phyloP scores from a whole-genome alignment of 2,113 vertebrate genomes.

The Acrocephalus arundinaceus region DNA sequence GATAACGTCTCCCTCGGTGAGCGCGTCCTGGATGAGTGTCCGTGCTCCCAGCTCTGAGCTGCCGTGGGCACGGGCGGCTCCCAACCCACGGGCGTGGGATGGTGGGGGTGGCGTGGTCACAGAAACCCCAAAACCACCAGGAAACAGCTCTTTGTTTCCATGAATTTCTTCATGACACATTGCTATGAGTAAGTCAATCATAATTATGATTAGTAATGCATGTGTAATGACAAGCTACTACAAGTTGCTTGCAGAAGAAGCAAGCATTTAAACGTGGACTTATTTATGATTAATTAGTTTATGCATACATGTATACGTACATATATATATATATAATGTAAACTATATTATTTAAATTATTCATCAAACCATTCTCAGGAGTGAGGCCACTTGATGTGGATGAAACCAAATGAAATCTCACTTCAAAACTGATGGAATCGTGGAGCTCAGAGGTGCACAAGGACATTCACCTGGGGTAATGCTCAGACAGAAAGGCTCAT shows the following conservation, averaged over 20 bases:
- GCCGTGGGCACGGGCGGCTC: neutral
- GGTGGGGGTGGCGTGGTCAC: rapidly evolving
- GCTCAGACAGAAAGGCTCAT: rapidly evolving
- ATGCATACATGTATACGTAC: rapidly evolving
- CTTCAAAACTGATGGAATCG: neutral
- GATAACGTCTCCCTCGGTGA: neutral
- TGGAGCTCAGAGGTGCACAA: rapidly evolving
- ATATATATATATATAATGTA: neutral
- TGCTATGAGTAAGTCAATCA: rapidly evolving
- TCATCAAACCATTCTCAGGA: neutral
- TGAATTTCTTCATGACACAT: neutral
- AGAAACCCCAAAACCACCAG: neutral
- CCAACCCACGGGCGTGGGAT: rapidly evolving
- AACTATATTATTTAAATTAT: neutral
- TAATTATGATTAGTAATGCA: rapidly evolving
- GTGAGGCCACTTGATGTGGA: rapidly evolving
- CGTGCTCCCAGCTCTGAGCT: neutral
- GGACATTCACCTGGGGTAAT: rapidly evolving
- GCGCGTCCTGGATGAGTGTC: neutral
- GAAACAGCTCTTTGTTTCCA: neutral
- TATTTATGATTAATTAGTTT: neutral
- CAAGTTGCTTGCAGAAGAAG: neutral
- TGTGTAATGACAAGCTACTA: neutral
- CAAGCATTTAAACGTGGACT: rapidly evolving
- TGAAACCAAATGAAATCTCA: neutral